Evolutionary conservation across 1,140 invertebrate species (phyloP).

Genomic region (Drosophila busckii): DNA sequence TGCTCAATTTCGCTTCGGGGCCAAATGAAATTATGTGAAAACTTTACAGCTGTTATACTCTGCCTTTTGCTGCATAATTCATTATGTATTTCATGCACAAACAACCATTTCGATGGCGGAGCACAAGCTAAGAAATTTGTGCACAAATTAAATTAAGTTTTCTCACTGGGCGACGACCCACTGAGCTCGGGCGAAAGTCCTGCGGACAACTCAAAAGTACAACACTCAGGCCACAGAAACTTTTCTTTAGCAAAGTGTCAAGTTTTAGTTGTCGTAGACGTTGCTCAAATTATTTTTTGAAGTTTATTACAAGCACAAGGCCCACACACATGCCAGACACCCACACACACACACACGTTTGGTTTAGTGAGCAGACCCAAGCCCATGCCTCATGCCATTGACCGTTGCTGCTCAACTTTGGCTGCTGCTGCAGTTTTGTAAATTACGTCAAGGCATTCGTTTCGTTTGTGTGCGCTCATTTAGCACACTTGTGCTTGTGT

Average conservation of each 20-base stretch:
- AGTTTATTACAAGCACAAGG: slow-evolving; percentile 62
- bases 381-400: background rate
- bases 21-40: slow-evolving; percentile 55
- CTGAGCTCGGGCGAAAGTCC: background rate
- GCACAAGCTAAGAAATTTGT: slow-evolving; percentile 64
- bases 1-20: slow-evolving; percentile 5
- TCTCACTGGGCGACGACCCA: background rate
- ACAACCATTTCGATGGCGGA: slow-evolving; percentile 55
- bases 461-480: slow-evolving; percentile 31
- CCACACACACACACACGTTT: slow-evolving; percentile 8
- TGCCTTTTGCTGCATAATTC: slow-evolving; percentile 59
- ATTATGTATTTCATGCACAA: slow-evolving; percentile 37
- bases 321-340: slow-evolving; percentile 30
- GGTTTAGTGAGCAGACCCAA: slow-evolving; percentile 12
- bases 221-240: slow-evolving; percentile 64
- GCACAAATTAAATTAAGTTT: slow-evolving; percentile 68
- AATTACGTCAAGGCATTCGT: slow-evolving; percentile 23
- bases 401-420: background rate
- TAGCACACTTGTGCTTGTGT: slow-evolving; percentile 36
- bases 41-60: slow-evolving; percentile 37
- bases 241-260: slow-evolving; percentile 72
- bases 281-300: slow-evolving; percentile 69
- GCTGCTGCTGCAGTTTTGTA: slow-evolving; percentile 10
- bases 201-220: slow-evolving; percentile 27
- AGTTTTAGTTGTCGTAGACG: slow-evolving; percentile 72